Base-by-base conservation (phyloP, 2,888 invertebrate genomes). In the Steromphala cineraria region DNA sequence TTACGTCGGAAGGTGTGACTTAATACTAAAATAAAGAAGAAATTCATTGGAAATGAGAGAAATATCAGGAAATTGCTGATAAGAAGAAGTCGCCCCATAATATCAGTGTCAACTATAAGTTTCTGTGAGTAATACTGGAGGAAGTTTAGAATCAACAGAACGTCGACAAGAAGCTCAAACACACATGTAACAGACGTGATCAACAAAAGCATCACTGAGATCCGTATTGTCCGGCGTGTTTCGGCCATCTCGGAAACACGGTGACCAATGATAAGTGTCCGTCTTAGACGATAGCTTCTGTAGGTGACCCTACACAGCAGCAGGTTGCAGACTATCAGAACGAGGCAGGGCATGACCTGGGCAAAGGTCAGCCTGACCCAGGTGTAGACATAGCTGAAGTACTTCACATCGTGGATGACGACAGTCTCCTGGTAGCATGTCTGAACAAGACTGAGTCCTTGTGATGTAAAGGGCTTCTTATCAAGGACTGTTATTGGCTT, bases 341-440 rank as follows among this genome's bases (percentile, higher is more conserved):
- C 24, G 8, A 53, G 24, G 19, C 81, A 81, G 62, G 81, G 81
- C 7, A 78, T 5, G 8, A 81, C 21, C 75, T 81, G 75, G 52
- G 79, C 81, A 15, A 81, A 55, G 3, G 77, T 8, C 15, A 78
- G 75, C n/a, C 79, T 55, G 31, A 78, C 46, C 81, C 78, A 81
- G 15, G 67, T 75, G 53, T 79, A 79, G 15, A 79, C 36, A 36
- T 79, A 79, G 53, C 52, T 56, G 40, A 75, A 78, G 28, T 74
- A 74, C 40, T 75, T 62, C n/a, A 62, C 52, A 17, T 56, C 28
- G 15, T 24, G n/a, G 1, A 24, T 10, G 10, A 28, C 67, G 55
- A n/a, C 53, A 24, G 75, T 28, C n/a, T 74, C 55, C 55, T 53
- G 31, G 24, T 78, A 78, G 52, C 81, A 81, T 7, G 81, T 81